phyloP scores from a whole-genome alignment of 2,797 vertebrate species.

The Ibycter americanus region DNA sequence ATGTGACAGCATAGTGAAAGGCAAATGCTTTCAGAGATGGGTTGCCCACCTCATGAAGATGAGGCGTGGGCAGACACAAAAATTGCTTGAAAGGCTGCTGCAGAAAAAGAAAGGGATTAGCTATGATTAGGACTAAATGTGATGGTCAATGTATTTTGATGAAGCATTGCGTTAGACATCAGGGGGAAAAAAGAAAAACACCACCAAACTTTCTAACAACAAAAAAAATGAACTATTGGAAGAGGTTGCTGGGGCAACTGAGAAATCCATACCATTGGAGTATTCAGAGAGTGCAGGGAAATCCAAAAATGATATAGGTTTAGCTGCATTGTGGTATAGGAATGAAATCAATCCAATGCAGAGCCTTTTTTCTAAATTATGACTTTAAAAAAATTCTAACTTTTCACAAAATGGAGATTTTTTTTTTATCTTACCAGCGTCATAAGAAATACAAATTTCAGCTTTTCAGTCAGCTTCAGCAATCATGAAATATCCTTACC shows the following conservation, averaged over 20 bases:
- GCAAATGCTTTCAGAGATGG: not conserved
- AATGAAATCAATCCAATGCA: not conserved
- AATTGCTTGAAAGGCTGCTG: not conserved
- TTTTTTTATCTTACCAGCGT: not conserved
- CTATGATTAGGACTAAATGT: not conserved
- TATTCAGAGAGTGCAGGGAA: not conserved
- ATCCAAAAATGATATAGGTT: fast-evolving
- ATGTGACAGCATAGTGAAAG: not conserved
- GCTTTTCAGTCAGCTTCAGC: not conserved
- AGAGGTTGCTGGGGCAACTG: not conserved
- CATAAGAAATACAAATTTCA: not conserved
- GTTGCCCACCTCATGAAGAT: not conserved
- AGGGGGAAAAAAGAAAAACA: not conserved
- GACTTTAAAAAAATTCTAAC: not conserved
- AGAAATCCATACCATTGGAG: not conserved
- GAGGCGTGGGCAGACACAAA: not conserved
- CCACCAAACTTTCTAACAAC: not conserved
- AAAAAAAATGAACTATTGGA: not conserved
- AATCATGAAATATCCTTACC: not conserved
- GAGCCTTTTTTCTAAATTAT: not conserved
- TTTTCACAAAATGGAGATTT: not conserved
- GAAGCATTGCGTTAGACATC: not conserved
- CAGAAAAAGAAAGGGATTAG: not conserved
- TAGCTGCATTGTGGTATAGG: not conserved
- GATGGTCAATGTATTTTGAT: not conserved